phyloP scores from a whole-genome alignment of 1,140 invertebrate species.

The Popillia japonica region DNA sequence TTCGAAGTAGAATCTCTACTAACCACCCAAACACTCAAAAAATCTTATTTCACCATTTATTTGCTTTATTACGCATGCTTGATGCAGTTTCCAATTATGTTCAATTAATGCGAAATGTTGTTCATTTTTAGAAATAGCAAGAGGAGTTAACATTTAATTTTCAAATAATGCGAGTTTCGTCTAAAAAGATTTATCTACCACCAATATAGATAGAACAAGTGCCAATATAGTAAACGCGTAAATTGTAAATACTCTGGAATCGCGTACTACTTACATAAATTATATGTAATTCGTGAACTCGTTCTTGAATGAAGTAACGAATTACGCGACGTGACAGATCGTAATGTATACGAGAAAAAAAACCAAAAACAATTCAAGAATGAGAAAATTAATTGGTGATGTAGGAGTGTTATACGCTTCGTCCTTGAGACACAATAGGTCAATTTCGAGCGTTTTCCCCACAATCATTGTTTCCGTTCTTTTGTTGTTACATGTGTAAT shows the following conservation, averaged over 20 bases:
- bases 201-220: too few species aligned
- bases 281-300: background rate
- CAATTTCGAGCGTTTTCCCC: conserved; percentile 24
- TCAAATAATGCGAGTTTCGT: background rate
- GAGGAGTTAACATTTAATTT: background rate
- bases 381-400: conserved; percentile 10
- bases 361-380: background rate
- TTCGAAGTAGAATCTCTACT: too few species aligned
- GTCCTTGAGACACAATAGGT: conserved; percentile 29
- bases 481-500: background rate
- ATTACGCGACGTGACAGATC: background rate
- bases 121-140: too few species aligned
- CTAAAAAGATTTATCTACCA: background rate
- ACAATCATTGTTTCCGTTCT: conserved; percentile 11
- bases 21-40: too few species aligned
- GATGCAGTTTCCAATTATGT: too few species aligned
- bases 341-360: background rate
- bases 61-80: too few species aligned
- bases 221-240: too few species aligned
- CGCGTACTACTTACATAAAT: background rate
- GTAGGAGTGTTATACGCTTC: background rate
- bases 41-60: too few species aligned
- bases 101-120: too few species aligned
- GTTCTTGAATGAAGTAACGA: background rate
- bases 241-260: background rate